Base-by-base conservation (phyloP, 2,113 vertebrate genomes). In the Chrysochloris asiatica region DNA sequence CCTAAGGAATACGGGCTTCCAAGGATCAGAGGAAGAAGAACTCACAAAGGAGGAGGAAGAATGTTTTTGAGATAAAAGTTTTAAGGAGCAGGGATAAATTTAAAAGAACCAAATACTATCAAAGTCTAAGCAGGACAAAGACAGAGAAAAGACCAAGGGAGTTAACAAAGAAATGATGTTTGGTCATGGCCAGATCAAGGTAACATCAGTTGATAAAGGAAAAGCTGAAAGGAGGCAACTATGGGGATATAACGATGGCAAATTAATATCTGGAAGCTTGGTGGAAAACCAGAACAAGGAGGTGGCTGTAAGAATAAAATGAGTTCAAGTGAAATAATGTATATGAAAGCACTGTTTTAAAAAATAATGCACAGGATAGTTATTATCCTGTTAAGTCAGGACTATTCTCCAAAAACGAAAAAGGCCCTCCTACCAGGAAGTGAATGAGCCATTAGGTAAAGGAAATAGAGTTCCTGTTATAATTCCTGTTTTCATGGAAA, bases 391-490 rank as follows among this genome's bases (percentile, higher is more conserved):
- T 85, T 86, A 88, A 90, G 36, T 28, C 92, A 77, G 52, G 36
- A 36, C 59, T 92, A 67, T 65, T 92, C 33, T 77, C 43, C 14
- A 50, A 75, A 63, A 92, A 90, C 78, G 21, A 56, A 33, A 92
- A 54, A 86, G 7, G 4, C 8, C 56, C 43, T 92, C 48, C 43
- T n/a, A 89, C 78, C 13, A 78, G 38, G 77, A 92, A 87, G 33
- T 83, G n/a, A 45, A 79, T 89, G 87, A 94, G 28, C 93, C 89
- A 96, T 78, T 61, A 86, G 26, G 50, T 75, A 95, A 91, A 83
- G 50, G 61, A 89, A 89, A 89, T 56, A 17, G 67, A 69, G 12
- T 81, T 88, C 41, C 75, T 77, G 36, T 41, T 71, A 67, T 63
- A 76, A 93, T 90, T 87, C 79, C 83, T 69, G 6, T 89, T 83